phyloP scores from a whole-genome alignment of 2,888 invertebrate genomes.

The Conus canariensis region DNA sequence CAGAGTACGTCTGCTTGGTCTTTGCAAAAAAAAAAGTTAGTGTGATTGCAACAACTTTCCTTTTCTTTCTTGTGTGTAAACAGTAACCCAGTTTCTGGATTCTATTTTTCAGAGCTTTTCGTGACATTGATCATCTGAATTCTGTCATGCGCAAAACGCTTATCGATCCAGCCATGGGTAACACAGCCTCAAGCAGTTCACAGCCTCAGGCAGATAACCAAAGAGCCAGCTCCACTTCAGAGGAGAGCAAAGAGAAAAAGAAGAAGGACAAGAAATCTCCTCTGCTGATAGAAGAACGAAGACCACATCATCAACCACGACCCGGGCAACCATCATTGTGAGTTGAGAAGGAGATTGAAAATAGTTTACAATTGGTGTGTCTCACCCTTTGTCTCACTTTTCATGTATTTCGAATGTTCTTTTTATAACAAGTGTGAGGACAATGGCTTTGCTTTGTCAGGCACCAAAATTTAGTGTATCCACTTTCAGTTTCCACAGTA shows the following conservation, averaged over 20 bases:
- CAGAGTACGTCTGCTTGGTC: too few species aligned
- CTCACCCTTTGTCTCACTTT: not conserved
- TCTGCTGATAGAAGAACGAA: not conserved
- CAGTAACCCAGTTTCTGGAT: too few species aligned
- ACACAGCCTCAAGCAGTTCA: not conserved
- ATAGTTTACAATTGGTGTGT: not conserved
- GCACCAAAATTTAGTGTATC: too few species aligned
- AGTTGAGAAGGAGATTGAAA: not conserved
- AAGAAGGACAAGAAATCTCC: conserved; percentile 19
- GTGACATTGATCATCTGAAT: conserved; percentile 29
- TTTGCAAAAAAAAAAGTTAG: too few species aligned
- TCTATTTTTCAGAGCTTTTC: conserved; percentile 18
- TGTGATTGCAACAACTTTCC: too few species aligned
- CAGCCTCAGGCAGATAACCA: not conserved
- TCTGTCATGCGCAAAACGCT: not conserved
- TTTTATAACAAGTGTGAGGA: too few species aligned
- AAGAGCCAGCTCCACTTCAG: not conserved
- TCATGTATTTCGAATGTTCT: too few species aligned
- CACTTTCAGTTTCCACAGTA: too few species aligned
- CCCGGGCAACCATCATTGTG: conserved; percentile 35
- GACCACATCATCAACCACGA: conserved; percentile 2
- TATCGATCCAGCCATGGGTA: conserved; percentile 17
- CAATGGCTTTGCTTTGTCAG: too few species aligned
- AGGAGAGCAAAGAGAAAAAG: not conserved
- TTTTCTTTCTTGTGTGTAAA: too few species aligned